A percentile compares a stretch with the other conserved stretches of the same genome.
These are phyloP conservation scores for Podilymbus podiceps DNA, from an alignment of 2,113 vertebrate genomes.

Conservation along the genomic window DNA sequence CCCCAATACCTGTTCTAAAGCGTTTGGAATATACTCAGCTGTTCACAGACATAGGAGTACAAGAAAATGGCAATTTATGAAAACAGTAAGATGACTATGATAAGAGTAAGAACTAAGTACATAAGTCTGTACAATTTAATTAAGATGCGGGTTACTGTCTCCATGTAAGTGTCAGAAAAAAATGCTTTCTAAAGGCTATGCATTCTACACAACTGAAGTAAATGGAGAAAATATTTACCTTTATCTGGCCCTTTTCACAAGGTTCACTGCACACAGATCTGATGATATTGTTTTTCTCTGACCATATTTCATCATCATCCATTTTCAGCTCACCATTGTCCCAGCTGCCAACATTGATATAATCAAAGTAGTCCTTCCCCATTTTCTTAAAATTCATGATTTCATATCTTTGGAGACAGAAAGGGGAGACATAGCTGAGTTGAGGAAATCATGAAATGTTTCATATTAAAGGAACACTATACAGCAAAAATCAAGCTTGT, in stretches of 20 bases:
- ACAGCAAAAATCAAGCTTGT: not conserved
- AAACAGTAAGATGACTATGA: not conserved
- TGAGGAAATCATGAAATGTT: not conserved
- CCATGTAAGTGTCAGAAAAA: not conserved
- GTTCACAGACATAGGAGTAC: not conserved
- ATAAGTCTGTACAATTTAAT: not conserved
- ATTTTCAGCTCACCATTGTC: constrained; percentile 95
- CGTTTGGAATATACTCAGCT: not conserved
- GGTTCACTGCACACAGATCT: constrained; percentile 98
- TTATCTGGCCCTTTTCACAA: constrained; percentile 96
- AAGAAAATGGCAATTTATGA: not conserved
- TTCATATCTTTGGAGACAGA: constrained; percentile 86
- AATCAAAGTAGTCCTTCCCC: constrained; percentile 96
- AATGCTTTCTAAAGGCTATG: not conserved
- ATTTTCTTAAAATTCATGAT: constrained; percentile 99
- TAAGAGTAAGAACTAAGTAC: not conserved
- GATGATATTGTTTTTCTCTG: constrained; percentile 85
- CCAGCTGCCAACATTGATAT: constrained; percentile 97
- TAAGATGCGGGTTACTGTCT: not conserved
- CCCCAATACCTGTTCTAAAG: not conserved
- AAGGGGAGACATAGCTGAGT: not conserved
- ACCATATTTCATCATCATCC: constrained; percentile 94
- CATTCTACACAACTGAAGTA: not conserved
- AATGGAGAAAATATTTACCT: constrained; percentile 76
- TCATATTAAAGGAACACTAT: not conserved